Evolutionary conservation across 1,140 invertebrate species (phyloP).

Genomic region (Cotesia glomerata): DNA sequence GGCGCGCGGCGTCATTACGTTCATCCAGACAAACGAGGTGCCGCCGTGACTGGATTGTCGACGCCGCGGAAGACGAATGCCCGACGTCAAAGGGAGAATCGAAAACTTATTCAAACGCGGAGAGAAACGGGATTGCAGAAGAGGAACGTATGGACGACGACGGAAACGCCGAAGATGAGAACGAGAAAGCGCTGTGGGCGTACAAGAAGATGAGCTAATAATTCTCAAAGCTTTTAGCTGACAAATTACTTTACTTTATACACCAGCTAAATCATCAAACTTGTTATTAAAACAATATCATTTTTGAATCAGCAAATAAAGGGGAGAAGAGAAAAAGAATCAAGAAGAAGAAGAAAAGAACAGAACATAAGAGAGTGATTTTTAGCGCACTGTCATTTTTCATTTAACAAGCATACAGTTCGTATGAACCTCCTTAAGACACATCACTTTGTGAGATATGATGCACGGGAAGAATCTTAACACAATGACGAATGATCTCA

Average conservation of each 20-base stretch:
- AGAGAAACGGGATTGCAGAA: slow-evolving; percentile 16
- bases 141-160: background rate
- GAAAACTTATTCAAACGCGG: slow-evolving; percentile 41
- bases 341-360: too few relatives aligned
- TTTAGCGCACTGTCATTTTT: slow-evolving; percentile 1
- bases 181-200: background rate
- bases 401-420: background rate
- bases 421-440: background rate
- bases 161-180: background rate
- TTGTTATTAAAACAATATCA: background rate
- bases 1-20: slow-evolving; percentile 39
- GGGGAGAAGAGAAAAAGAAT: too few relatives aligned
- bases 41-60: slow-evolving; percentile 41
- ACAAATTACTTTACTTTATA: background rate
- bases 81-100: slow-evolving; percentile 42
- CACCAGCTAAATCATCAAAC: background rate
- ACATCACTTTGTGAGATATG: slow-evolving; percentile 16
- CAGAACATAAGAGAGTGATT: background rate
- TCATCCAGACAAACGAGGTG: slow-evolving; percentile 42
- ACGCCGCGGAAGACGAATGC: slow-evolving; percentile 39
- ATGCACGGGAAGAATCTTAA: background rate
- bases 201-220: slow-evolving; percentile 16
- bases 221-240: background rate
- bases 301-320: too few relatives aligned
- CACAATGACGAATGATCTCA: background rate